Evolutionary conservation across 2,888 invertebrate genomes (phyloP), one percentile per base, ranked within the genome.

Genomic region (Diaprepes abbreviatus): DNA sequence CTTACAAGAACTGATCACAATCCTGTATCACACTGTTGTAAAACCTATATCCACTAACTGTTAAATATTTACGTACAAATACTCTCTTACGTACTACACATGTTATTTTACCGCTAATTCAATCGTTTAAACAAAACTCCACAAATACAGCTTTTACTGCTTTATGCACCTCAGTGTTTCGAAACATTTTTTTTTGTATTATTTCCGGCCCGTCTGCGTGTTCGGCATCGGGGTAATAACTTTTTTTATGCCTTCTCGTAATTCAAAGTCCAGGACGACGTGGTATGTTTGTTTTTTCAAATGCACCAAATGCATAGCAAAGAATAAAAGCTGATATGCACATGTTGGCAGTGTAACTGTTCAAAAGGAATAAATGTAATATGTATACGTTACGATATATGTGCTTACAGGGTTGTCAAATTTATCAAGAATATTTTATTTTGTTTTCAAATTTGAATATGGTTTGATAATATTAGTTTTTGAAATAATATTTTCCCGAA

Each of bases 241-340:
- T 63, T 63, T 62, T 60, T 45, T 36, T 48, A 50, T 38, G 36
- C 21, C 35, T 63, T 63, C 62, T 50, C 36, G 62, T 40, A 63
- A 63, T 52, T 45, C 50, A 63, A 52, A 63, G 52, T 16, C 62
- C 12, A 52, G 14, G 28, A 52, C 62, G 62, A n/a, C 14, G 50
- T 14, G 28, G 62, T 21, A 12, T 63, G 52, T 63, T 63, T 63
- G 62, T 63, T 63, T 63, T 62, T 63, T 38, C 52, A 35, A 63
- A 63, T 36, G 55, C 19, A 35, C 54, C 54, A 33, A 36, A 33
- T 43, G 62, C 31, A 63, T 28, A 28, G 28, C 14, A 16, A 50
- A 50, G 28, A 63, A 50, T 63, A 63, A 63, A 63, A 63, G 48
- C 62, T 63, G 62, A 35, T 21, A 35, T 63, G 62, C 62, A 63